Evolutionary conservation across 2,797 vertebrate species (phyloP).

Genomic region (Rhinogobio ventralis): DNA sequence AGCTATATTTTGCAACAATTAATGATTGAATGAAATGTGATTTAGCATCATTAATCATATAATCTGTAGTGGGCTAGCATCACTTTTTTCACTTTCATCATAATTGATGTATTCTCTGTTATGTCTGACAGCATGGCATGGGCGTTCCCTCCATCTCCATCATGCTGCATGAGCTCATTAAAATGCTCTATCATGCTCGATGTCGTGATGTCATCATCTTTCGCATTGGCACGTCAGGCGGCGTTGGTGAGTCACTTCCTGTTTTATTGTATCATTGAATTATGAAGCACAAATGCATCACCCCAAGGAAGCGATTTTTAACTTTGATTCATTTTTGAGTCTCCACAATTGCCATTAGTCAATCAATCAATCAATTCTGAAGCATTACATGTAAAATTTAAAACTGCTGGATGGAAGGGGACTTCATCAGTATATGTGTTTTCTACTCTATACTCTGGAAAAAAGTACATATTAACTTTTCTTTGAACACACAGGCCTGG

Average conservation of each 20-base stretch:
- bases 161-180: slow-evolving; percentile 92
- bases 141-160: slow-evolving; percentile 92
- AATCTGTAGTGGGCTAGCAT: background rate
- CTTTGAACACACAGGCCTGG: slow-evolving; percentile 73
- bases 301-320: no score
- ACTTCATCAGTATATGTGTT: background rate
- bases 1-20: background rate
- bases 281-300: background rate
- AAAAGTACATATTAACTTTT: background rate
- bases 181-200: slow-evolving; percentile 87
- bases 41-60: background rate
- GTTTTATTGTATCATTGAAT: background rate
- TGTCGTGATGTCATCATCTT: slow-evolving; percentile 83
- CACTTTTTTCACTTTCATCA: background rate
- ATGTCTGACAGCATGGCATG: slow-evolving; percentile 83
- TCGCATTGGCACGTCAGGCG: slow-evolving; percentile 87
- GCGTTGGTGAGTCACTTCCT: slow-evolving; percentile 78
- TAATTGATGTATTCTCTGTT: slow-evolving; percentile 10
- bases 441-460: background rate
- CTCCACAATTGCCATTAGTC: no score
- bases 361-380: background rate
- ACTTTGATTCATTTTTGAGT: no score
- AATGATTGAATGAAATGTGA: background rate
- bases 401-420: background rate
- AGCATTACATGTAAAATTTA: background rate